These are phyloP conservation scores for Chymomyza fuscimana DNA, from an alignment of 2,888 invertebrate species.

Conservation along the genomic window DNA sequence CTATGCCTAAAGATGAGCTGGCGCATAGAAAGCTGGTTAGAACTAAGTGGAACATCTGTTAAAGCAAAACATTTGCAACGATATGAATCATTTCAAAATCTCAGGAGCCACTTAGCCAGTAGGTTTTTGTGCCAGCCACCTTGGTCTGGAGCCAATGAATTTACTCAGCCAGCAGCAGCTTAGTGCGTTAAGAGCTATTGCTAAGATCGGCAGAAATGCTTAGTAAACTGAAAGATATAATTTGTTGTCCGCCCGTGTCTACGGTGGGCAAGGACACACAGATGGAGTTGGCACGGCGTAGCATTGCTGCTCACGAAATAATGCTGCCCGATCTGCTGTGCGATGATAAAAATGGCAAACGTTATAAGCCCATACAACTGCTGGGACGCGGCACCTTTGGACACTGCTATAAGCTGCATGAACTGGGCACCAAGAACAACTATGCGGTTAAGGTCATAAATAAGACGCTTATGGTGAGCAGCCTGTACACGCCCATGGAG, in stretches of 20 bases:
- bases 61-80: not conserved
- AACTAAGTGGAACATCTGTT: not conserved
- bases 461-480: not conserved
- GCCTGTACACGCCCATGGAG: constrained; percentile 1
- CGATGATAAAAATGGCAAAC: not conserved
- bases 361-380: not conserved
- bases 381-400: constrained; percentile 3
- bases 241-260: not conserved
- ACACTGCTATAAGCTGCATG: constrained; percentile 4
- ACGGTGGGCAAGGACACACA: not conserved
- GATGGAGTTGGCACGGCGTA: not conserved
- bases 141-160: not conserved
- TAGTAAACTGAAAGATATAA: not conserved
- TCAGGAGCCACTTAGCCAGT: not conserved
- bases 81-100: not conserved
- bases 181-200: not conserved
- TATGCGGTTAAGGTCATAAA: not conserved
- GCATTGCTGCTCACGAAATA: not conserved
- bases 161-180: not conserved
- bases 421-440: not conserved
- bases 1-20: not conserved
- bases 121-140: not conserved
- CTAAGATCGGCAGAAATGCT: not conserved
- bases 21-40: not conserved
- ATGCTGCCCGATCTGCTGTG: not conserved